These are phyloP conservation scores for Atractosteus spatula DNA, from an alignment of 2,113 vertebrate species.

Conservation along the genomic window DNA sequence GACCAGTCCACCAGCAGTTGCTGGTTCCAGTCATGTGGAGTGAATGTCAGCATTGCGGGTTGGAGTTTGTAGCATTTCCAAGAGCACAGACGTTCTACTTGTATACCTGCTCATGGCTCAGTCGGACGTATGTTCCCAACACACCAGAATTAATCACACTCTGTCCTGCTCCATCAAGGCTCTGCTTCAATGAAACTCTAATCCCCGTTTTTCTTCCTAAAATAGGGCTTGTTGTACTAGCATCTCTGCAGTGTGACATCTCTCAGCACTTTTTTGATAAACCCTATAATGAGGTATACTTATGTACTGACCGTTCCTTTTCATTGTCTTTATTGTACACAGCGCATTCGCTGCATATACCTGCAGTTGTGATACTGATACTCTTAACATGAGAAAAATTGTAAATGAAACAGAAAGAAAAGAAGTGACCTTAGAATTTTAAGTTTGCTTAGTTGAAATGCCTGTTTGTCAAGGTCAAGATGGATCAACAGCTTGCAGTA, in stretches of 20 bases:
- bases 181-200: too few species aligned
- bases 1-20: not conserved
- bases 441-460: conserved; percentile 40
- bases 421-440: conserved; percentile 66
- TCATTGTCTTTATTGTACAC: conserved; percentile 26
- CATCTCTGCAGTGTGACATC: conserved; percentile 10
- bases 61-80: conserved; percentile 1
- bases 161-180: too few species aligned
- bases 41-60: not conserved
- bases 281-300: too few species aligned
- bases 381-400: conserved; percentile 19
- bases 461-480: conserved; percentile 21
- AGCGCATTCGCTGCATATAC: conserved; percentile 33
- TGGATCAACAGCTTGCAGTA: conserved; percentile 38
- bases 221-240: conserved; percentile 27
- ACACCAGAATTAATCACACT: conserved; percentile 16
- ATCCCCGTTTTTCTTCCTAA: not conserved
- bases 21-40: not conserved
- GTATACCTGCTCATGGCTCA: not conserved
- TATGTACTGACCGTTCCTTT: too few species aligned
- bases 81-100: conserved; percentile 9
- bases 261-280: conserved; percentile 5
- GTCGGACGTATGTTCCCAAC: conserved; percentile 4
- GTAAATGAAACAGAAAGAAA: conserved; percentile 16
- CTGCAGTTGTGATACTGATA: conserved; percentile 31